Percentiles rank a stretch among this genome's conserved stretches.
These are phyloP conservation scores for Montipora foliosa DNA, from an alignment of 64 coral and sea anemone genomes.

Conservation along the genomic window DNA sequence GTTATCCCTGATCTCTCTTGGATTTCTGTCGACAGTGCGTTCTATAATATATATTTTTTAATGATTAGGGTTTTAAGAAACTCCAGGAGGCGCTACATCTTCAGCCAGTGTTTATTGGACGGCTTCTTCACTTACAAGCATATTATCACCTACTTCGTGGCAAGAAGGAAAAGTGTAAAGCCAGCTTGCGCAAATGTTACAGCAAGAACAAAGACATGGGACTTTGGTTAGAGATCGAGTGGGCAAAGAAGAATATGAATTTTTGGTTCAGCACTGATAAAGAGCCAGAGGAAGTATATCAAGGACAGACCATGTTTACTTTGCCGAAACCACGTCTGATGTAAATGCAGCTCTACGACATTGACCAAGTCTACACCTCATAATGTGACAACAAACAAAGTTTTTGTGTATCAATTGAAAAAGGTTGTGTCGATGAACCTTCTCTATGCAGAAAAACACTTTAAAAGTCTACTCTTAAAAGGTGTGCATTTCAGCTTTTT, in stretches of 20 bases:
- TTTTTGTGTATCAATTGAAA: not conserved
- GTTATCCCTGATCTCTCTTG: too few species aligned
- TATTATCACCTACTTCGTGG: slow-evolving; percentile 28
- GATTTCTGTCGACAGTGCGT: not conserved
- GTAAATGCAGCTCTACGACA: not conserved
- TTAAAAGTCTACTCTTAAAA: too few species aligned
- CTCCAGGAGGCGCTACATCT: slow-evolving; percentile 27
- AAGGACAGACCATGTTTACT: slow-evolving; percentile 20
- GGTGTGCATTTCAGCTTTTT: too few species aligned
- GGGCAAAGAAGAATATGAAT: slow-evolving; percentile 32
- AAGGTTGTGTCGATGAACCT: not conserved
- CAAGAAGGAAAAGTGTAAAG: slow-evolving; percentile 33
- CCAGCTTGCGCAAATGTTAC: slow-evolving; percentile 25
- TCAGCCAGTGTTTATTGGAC: slow-evolving; percentile 29
- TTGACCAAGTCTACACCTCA: not conserved
- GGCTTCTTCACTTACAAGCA: slow-evolving; percentile 35
- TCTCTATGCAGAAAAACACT: too few species aligned
- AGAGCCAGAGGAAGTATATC: not conserved
- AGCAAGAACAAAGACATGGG: slow-evolving; percentile 21
- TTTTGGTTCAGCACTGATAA: slow-evolving; percentile 23
- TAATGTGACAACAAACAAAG: too few species aligned
- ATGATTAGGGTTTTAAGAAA: slow-evolving; percentile 49
- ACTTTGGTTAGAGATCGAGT: slow-evolving; percentile 43
- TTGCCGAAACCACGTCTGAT: not conserved
- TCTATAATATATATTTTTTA: not conserved